These are phyloP conservation scores for Chrysopa pallens DNA, from an alignment of 1,140 invertebrate species.

Conservation along the genomic window DNA sequence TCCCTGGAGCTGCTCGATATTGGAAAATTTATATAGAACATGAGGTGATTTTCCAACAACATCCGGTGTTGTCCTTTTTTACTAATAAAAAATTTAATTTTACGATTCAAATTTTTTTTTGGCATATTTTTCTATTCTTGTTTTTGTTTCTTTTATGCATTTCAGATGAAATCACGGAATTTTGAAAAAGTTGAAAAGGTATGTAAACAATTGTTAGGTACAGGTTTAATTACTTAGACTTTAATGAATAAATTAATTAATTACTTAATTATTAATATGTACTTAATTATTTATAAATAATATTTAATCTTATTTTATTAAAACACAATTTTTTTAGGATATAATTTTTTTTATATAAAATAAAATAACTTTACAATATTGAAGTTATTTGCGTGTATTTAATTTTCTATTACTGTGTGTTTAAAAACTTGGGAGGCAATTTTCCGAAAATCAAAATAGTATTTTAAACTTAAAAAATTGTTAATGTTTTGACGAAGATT, in stretches of 20 bases:
- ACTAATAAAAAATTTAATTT: too few species aligned
- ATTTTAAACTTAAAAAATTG: slow-evolving; percentile 3
- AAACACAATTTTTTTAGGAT: neutral
- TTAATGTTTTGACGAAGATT: slow-evolving; percentile 12
- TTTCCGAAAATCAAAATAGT: slow-evolving; percentile 28
- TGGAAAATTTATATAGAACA: slow-evolving; percentile 99
- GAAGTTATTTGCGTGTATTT: slow-evolving; percentile 2
- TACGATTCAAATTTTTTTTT: too few species aligned
- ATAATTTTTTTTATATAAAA: slow-evolving; percentile 6
- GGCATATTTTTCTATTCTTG: neutral
- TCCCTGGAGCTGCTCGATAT: slow-evolving; percentile 89
- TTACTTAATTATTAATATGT: neutral
- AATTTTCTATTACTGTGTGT: slow-evolving; percentile 22
- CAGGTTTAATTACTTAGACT: neutral
- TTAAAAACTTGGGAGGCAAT: slow-evolving; percentile 44
- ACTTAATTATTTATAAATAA: neutral
- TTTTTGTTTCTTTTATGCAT: slow-evolving; percentile 13
- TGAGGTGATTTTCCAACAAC: slow-evolving; percentile 46
- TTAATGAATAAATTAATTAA: slow-evolving; percentile 3
- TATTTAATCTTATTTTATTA: neutral
- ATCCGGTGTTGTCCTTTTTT: too few species aligned
- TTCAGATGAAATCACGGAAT: slow-evolving; percentile 84
- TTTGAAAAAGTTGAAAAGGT: slow-evolving; percentile 98
- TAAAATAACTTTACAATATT: slow-evolving; percentile 5
- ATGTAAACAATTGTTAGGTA: slow-evolving; percentile 26